Base-by-base conservation (phyloP, 1,140 invertebrate species). In the Leptonema lineaticorne region DNA sequence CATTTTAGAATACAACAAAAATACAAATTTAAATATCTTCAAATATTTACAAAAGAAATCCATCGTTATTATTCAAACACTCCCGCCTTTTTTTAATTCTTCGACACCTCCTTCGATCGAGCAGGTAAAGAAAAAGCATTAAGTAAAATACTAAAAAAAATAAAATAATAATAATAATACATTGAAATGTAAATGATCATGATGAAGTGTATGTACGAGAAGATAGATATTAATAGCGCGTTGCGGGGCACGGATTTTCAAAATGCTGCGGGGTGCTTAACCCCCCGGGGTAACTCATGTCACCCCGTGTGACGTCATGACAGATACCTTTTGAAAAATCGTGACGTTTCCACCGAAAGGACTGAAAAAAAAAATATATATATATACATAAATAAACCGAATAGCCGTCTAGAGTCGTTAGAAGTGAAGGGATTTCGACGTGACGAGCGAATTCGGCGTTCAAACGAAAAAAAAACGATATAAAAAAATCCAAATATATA, bases 251-350 rank as follows among this genome's bases (percentile, higher is more conserved):
- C 18, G 57, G n/a, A 26, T 20, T 20, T 22, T 3, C 56, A 26
- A 28, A 26, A 58, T 50, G 28, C 63, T 29, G 50, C 68, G 68
- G 62, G 68, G 68, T 53, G 48, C 62, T 62, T 27, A 46, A 11
- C 60, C 46, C 67, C 67, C 53, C 67, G 66, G 41, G 67, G 30
- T 24, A 18, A 30, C 18, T 33, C 63, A 57, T 59, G 69, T 70
- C 69, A 70, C 63, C 63, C 37, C 57, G 27, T 60, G 37, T 63
- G 58, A 70, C 63, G 63, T 70, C 69, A 70, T 67, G 69, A 70
- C 69, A 70, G 69, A 70, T 65, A 64, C 62, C 50, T 30, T n/a
- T 14, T 27, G 59, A 41, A 24, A 69, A 69, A 69, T 69, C 59
- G 57, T 53, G 57, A 29, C 50, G 30, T 50, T 67, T 65, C 22